Evolutionary conservation across 2,888 invertebrate species (phyloP).

Genomic region (Sesia apiformis): DNA sequence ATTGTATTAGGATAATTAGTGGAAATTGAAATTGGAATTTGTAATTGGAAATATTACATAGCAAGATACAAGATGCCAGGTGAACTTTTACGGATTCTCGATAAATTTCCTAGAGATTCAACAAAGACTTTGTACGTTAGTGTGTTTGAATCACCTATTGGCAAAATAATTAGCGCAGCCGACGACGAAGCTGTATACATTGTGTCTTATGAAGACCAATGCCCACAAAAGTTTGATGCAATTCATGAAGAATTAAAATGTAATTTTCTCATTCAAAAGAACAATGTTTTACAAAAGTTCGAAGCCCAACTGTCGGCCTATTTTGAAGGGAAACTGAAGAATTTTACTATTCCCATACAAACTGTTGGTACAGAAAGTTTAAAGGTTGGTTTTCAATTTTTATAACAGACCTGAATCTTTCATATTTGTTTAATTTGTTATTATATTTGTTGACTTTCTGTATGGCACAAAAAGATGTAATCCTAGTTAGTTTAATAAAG

Average conservation of each 20-base stretch:
- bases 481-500: no score
- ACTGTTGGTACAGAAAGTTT: conserved; percentile 56
- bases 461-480: no score
- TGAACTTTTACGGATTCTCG: no score
- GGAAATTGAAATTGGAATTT: no score
- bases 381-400: conserved; percentile 28
- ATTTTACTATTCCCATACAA: conserved; percentile 48
- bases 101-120: not conserved
- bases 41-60: no score
- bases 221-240: conserved; percentile 34
- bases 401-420: no score
- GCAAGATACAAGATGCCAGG: no score
- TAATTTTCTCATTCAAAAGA: conserved; percentile 30
- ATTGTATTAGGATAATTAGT: no score
- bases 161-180: conserved; percentile 39
- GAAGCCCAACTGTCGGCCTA: conserved; percentile 35
- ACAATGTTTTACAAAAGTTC: conserved; percentile 28
- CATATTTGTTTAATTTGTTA: no score
- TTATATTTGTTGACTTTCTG: no score
- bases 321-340: conserved; percentile 41
- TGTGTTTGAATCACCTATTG: conserved; percentile 37
- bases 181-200: conserved; percentile 44
- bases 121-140: not conserved
- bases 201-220: conserved; percentile 45
- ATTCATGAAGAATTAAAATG: conserved; percentile 29